Evolutionary conservation across 2,888 invertebrate genomes (phyloP), one percentile per base, ranked within the genome.

Genomic region (Catocala nupta): DNA sequence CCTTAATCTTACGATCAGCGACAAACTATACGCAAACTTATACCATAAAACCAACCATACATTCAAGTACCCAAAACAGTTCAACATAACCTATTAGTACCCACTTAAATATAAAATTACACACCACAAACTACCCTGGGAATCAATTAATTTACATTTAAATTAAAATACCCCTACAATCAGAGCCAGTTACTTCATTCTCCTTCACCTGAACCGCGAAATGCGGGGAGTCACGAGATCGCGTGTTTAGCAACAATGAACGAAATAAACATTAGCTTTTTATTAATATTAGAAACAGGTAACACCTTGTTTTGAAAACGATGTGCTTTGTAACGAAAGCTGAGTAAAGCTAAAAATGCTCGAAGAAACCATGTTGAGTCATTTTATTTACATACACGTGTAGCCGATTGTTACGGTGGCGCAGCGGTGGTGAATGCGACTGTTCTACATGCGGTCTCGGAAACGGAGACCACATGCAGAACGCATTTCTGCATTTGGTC

Each of bases 171-270:
- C 25, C 7, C 45, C 39, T 53, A 48, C 16, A 48, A 53, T 59
- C 47, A 59, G 34, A 53, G 36, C 42, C 5, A 59, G 53, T 59
- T 59, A 59, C 59, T 34, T 25, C 10, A 43, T 59, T 45, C 12
- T 13, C 25, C 59, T 60, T 47, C 49, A 43, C 39, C 53, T 43
- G 45, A 53, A 47, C 25, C 61, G 45, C 45, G 45, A 61, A 61
- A 55, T 61, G 61, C 13, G 44, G 16, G 13, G 65, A 78, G 83
- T 82, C 86, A 85, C 85, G 85, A 68, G 12, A 84, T 85, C 56
- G 84, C 87, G 80, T 86, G 86, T 56, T 53, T 49, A 62, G 59
- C 55, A 55, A 76, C 81, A 81, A 81, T 79, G 63, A 45, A n/a
- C 55, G 54, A 63, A 70, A 10, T 45, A 44, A 80, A 70, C 74